These are phyloP conservation scores for Corythoichthys haematopterus DNA, from an alignment of 2,113 vertebrate species.

Conservation along the genomic window DNA sequence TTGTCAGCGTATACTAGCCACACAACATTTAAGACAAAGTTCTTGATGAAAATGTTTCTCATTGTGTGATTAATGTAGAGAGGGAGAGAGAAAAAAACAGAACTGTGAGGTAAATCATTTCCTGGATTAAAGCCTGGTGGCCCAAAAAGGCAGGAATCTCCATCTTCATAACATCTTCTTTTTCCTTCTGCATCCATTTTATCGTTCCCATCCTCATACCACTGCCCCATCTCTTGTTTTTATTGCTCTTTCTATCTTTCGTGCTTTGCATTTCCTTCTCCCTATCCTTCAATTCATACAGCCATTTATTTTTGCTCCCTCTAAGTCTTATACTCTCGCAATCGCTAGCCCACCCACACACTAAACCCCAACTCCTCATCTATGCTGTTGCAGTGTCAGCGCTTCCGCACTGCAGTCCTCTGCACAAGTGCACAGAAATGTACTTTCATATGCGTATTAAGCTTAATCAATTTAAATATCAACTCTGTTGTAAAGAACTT, in stretches of 20 bases:
- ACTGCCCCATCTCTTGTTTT: conserved; percentile 8
- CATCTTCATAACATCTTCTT: conserved; percentile 9
- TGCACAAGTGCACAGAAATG: conserved; percentile 43
- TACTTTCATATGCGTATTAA: conserved; percentile 27
- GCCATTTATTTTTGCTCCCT: background rate
- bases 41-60: background rate
- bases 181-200: conserved; percentile 20
- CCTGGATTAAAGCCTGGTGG: conserved; percentile 41
- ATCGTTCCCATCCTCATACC: conserved; percentile 21
- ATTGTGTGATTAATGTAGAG: conserved; percentile 3
- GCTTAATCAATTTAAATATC: conserved; percentile 18
- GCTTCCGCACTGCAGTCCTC: conserved; percentile 51
- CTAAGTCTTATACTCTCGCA: background rate
- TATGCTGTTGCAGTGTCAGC: conserved; percentile 50
- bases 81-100: background rate
- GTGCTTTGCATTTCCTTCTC: background rate
- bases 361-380: conserved; percentile 11
- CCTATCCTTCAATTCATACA: conserved; percentile 12
- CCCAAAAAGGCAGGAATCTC: conserved; percentile 29
- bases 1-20: background rate
- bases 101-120: conserved; percentile 43
- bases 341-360: background rate
- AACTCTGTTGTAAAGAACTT: conserved; percentile 3
- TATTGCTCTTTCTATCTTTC: background rate
- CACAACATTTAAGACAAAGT: background rate